Evolutionary conservation across 1,140 invertebrate genomes (phyloP).

Genomic region (Pseudachorutes palmiensis): DNA sequence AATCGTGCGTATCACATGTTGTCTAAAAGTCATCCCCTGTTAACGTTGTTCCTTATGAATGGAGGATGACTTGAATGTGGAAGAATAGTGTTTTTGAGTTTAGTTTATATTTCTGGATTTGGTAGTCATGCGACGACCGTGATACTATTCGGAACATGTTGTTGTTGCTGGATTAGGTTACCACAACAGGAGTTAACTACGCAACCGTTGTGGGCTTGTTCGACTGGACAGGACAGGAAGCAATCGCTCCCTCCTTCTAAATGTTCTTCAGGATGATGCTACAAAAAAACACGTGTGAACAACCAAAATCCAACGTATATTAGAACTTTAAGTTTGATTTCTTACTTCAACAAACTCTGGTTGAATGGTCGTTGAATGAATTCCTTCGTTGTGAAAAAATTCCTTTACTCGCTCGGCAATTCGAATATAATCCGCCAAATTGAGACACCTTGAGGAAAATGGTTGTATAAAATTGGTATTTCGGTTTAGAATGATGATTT

Average conservation of each 20-base stretch:
- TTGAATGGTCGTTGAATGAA: conserved; percentile 86
- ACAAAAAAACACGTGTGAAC: conserved; percentile 9
- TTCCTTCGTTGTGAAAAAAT: conserved; percentile 88
- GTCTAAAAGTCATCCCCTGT: no score
- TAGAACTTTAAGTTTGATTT: neutral
- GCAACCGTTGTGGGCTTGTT: conserved; percentile 20
- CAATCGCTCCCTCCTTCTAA: conserved; percentile 23
- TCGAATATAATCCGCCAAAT: conserved; percentile 81
- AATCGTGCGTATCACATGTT: no score
- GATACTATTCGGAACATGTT: neutral
- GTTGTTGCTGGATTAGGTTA: neutral
- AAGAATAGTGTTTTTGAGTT: no score
- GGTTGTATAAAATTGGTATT: neutral
- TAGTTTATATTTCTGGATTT: no score
- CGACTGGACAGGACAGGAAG: conserved; percentile 27
- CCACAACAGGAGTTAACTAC: conserved; percentile 34
- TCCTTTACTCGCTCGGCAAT: conserved; percentile 90
- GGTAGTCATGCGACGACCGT: no score
- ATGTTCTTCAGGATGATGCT: conserved; percentile 25
- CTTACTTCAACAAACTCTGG: conserved; percentile 79
- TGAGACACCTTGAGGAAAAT: conserved; percentile 58
- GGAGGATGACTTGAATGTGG: no score
- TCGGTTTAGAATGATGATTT: neutral
- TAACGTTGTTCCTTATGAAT: no score
- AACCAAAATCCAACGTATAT: no score